Conservation (phyloP, 2,888 invertebrate species). For the Micoletzkya japonica region DNA sequence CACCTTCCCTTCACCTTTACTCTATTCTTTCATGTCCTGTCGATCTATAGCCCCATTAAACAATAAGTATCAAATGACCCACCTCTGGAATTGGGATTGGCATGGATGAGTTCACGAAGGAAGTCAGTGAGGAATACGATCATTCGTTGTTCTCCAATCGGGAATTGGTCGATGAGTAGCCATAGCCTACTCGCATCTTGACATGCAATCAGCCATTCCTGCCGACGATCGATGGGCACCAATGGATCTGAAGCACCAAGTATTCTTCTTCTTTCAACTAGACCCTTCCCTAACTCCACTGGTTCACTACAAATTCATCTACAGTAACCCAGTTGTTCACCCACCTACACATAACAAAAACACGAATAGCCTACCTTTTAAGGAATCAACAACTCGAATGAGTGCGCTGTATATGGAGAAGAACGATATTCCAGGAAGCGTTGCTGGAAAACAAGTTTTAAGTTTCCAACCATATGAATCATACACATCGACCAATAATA, state of each 20-base stretch:
- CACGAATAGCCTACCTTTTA: conserved; percentile 31
- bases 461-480: neutral
- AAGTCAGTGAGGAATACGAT: conserved; percentile 33
- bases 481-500: neutral
- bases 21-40: neutral
- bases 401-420: conserved; percentile 43
- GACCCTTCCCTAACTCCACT: too few species aligned
- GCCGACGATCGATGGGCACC: conserved; percentile 28
- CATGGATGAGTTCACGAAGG: conserved; percentile 31
- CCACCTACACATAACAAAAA: neutral
- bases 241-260: conserved; percentile 30
- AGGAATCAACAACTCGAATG: conserved; percentile 43
- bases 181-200: conserved; percentile 31
- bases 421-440: conserved; percentile 31
- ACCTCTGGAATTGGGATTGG: conserved; percentile 30
- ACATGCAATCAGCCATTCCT: conserved; percentile 21
- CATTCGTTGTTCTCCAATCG: conserved; percentile 26
- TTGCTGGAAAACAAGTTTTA: conserved; percentile 30
- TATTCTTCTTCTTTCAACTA: too few species aligned
- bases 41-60: neutral
- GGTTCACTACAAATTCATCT: too few species aligned
- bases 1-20: neutral
- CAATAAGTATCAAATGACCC: neutral
- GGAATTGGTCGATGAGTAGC: conserved; percentile 28
- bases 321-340: too few species aligned